Base-by-base conservation (phyloP, 2,888 invertebrate species). In the Mythimna albipuncta region DNA sequence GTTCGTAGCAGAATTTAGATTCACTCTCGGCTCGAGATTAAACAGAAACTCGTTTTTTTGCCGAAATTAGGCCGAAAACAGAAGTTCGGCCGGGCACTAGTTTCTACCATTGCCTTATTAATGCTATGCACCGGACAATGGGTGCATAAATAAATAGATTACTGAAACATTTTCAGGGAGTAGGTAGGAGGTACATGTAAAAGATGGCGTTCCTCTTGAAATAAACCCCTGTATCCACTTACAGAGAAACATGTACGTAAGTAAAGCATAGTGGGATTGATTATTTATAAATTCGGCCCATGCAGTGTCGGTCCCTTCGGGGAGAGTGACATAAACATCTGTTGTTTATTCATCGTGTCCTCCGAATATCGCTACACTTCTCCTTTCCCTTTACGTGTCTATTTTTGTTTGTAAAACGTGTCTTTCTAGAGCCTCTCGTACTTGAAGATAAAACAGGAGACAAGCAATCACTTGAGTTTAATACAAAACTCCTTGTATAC, bases 261-360 rank as follows among this genome's bases (percentile, higher is more conserved):
- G 71, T 78, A 72, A 79, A 66, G 81, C 72, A 77, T 75, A 87
- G 85, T 79, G 79, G 79, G 86, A 90, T 91, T 90, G 88, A 89
- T 92, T 90, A 91, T 92, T 91, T 90, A 92, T 91, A 91, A 89
- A 91, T 91, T 89, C 89, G 89, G 77, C 77, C 89, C 89, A 82
- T 87, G 86, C 83, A 82, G 78, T 81, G 83, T 71, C 72, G 73
- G 84, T 75, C 84, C 90, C 89, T 85, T 77, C 81, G 62, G 76
- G 86, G 82, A 82, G 84, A 85, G 87, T 87, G 88, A 89, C 90
- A 90, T 88, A 90, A 92, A 91, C 93, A 93, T 88, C 91, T 92
- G 93, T 91, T 94, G 93, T 94, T 94, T 94, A 94, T 94, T 94
- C 93, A 94, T 91, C 89, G 90, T 80, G 85, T 87, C 89, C 84